Percentiles rank a stretch among this genome's conserved stretches.
Evolutionary conservation across 2,113 vertebrate species (phyloP).

Genomic region (Turdus rufiventris): DNA sequence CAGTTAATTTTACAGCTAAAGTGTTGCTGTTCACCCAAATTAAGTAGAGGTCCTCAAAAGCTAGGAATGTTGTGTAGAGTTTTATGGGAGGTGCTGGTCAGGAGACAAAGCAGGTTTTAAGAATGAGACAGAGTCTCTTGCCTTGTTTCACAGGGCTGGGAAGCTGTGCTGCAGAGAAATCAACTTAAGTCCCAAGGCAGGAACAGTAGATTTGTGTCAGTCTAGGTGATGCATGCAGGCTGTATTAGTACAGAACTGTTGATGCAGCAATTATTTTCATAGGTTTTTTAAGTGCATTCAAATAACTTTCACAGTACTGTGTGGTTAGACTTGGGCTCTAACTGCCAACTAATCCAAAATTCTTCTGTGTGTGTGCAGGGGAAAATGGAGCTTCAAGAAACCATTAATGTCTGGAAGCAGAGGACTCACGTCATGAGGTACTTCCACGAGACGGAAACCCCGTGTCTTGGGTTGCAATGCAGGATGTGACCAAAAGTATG

Average conservation of each 20-base stretch:
- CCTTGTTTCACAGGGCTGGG: neutral
- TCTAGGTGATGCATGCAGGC: neutral
- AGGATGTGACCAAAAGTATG: too few species aligned
- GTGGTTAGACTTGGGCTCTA: neutral
- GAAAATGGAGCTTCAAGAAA: slow-evolving; percentile 95
- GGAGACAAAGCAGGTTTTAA: neutral
- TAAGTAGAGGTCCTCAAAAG: neutral
- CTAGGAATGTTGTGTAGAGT: neutral
- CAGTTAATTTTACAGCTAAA: neutral
- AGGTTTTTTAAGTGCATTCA: neutral
- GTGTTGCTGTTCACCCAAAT: neutral
- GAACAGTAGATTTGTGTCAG: neutral
- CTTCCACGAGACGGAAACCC: slow-evolving; percentile 84
- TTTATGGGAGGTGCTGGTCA: neutral
- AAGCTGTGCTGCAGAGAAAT: neutral
- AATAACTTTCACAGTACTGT: neutral
- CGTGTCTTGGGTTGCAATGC: too few species aligned
- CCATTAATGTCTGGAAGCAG: slow-evolving; percentile 94
- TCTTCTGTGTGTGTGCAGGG: slow-evolving; percentile 72
- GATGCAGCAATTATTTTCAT: neutral
- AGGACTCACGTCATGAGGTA: slow-evolving; percentile 94
- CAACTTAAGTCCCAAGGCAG: neutral
- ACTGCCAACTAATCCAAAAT: neutral
- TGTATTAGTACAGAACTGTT: too few species aligned
- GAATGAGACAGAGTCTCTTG: neutral